Evolutionary conservation across 2,888 invertebrate species (phyloP).

Genomic region (Oeneis ivallda): DNA sequence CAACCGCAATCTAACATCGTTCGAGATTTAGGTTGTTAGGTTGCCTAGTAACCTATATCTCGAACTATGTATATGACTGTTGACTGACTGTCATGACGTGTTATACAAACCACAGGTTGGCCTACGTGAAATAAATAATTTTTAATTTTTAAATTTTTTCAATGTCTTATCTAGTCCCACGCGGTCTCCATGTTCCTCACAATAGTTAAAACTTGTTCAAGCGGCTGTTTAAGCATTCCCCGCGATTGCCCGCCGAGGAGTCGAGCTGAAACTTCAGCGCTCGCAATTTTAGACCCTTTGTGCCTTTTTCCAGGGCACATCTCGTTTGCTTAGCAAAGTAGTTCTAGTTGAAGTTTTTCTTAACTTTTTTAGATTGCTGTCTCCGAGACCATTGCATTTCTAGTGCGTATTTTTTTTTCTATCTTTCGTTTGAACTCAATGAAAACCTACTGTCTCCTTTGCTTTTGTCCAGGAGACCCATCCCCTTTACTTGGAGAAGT

Average conservation of each 20-base stretch:
- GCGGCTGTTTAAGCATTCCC: slow-evolving; percentile 32
- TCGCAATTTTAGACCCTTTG: slow-evolving; percentile 30
- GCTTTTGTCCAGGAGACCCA: neutral
- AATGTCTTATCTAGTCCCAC: neutral
- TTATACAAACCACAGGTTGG: no score
- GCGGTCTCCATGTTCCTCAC: slow-evolving; percentile 11
- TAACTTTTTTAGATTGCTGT: slow-evolving; percentile 9
- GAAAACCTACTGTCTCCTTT: neutral
- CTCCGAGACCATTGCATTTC: neutral
- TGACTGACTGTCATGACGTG: no score
- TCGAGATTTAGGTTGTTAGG: no score
- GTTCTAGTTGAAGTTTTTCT: slow-evolving; percentile 9
- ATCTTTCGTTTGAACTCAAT: neutral
- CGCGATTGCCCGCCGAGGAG: slow-evolving; percentile 14
- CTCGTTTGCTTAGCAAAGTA: slow-evolving; percentile 1
- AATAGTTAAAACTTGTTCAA: slow-evolving; percentile 29
- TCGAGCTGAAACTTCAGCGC: slow-evolving; percentile 22
- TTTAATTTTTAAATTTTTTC: no score
- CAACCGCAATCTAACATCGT: no score
- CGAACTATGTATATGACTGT: no score
- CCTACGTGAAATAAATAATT: no score
- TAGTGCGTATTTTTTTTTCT: neutral
- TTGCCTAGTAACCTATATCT: no score
- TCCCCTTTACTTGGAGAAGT: neutral
- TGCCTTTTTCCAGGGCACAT: slow-evolving; percentile 21